Conservation (phyloP, 2,113 vertebrate species). For the Guaruba guarouba region DNA sequence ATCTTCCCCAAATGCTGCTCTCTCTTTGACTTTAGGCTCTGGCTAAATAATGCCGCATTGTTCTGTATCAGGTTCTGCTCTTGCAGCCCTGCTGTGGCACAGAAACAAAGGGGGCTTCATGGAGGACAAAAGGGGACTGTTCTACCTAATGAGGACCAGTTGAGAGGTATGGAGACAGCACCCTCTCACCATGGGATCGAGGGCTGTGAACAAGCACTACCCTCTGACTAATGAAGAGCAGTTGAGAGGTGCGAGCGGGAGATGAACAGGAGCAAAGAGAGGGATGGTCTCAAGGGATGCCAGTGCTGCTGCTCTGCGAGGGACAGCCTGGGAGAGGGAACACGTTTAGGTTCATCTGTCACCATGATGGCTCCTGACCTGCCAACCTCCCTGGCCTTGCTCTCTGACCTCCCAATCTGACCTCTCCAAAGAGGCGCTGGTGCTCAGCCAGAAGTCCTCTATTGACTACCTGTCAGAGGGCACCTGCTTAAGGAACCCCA, state of each 20-base stretch:
- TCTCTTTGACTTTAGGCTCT: slow-evolving; percentile 42
- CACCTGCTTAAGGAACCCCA: slow-evolving; percentile 81
- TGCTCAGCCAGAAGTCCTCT: slow-evolving; percentile 79
- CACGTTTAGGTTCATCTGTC: slow-evolving; percentile 81
- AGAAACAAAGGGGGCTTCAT: slow-evolving; percentile 82
- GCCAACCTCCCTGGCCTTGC: slow-evolving; percentile 78
- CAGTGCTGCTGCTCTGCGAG: background rate
- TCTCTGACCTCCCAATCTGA: slow-evolving; percentile 86
- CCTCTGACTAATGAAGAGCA: slow-evolving; percentile 77
- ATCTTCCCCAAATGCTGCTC: background rate
- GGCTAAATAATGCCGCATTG: slow-evolving; percentile 77
- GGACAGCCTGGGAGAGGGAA: slow-evolving; percentile 11
- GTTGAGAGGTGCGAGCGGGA: slow-evolving; percentile 77
- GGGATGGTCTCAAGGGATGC: slow-evolving; percentile 16
- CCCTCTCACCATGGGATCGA: slow-evolving; percentile 57
- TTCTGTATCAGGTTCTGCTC: slow-evolving; percentile 80
- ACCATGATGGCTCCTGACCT: slow-evolving; percentile 85
- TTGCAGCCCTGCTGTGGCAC: slow-evolving; percentile 52
- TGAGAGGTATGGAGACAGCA: slow-evolving; percentile 83
- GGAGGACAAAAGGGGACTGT: slow-evolving; percentile 80
- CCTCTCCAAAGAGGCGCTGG: slow-evolving; percentile 77
- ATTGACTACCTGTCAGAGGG: slow-evolving; percentile 94
- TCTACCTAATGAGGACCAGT: slow-evolving; percentile 84
- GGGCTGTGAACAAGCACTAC: slow-evolving; percentile 54
- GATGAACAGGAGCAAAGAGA: slow-evolving; percentile 11